Base-by-base conservation (phyloP, 2,888 invertebrate genomes). In the Calameuta pallipes region DNA sequence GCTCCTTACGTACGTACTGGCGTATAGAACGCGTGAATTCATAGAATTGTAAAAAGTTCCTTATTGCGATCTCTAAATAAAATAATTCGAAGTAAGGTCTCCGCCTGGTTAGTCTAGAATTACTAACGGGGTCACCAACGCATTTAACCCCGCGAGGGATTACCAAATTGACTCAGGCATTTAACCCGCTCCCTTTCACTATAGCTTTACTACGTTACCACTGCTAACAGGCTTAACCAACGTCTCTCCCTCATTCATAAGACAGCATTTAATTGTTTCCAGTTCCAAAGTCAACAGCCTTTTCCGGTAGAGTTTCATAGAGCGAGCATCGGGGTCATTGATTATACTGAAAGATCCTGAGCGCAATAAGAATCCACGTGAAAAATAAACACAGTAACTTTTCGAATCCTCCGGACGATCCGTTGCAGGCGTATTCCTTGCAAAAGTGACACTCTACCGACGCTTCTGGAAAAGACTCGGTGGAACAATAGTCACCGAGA, bases 161-260 rank as follows among this genome's bases (percentile, higher is more conserved):
- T 90, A 87, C 85, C 86, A 84, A 89, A 89, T 90, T 90, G 89
- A 89, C 88, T 89, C 85, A 75, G 80, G 83, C 87, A 87, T 89
- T 90, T 90, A 85, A 89, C 87, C 87, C 85, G 86, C 83, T 85
- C 85, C 83, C 80, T 81, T 79, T 75, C 74, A 36, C n/a, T 34
- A 31, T 71, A 71, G 71, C 13, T 71, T 31, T 71, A 71, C 71
- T 71, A 71, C 71, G 71, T 71, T 34, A 30, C 11, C 34, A 12
- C 9, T 13, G 15, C 31, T 71, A 71, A 71, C 71, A 33, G 33
- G 71, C 74, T 36, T 74, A 36, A 74, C 36, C 74, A 74, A 30
- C 35, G 37, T 36, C 34, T 33, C 31, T 37, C 74, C 37, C 74
- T 85, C 87, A 86, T 87, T 88, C 87, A 87, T 85, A 84, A 85